Percentiles rank a stretch among this genome's conserved stretches.
These are phyloP conservation scores for Romanogobio albipinnatus DNA, from an alignment of 2,113 vertebrate species.

Conservation along the genomic window DNA sequence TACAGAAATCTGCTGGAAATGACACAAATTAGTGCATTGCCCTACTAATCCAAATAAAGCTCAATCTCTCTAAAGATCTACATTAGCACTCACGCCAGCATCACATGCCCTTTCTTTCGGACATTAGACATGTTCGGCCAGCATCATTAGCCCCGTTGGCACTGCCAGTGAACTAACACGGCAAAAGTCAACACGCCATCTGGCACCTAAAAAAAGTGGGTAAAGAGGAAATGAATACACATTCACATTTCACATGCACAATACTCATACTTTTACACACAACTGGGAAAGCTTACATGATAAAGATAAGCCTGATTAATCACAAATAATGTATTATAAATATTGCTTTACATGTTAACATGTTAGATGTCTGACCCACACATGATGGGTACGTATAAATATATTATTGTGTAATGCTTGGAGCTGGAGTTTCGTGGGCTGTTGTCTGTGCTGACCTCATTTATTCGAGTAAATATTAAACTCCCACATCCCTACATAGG, in stretches of 20 bases:
- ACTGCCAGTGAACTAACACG: constrained; percentile 64
- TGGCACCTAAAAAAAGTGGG: constrained; percentile 51
- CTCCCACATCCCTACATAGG: neutral
- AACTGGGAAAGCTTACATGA: neutral
- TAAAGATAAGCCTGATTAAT: neutral
- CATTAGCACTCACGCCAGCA: constrained; percentile 11
- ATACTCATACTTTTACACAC: neutral
- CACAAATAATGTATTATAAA: neutral
- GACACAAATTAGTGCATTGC: neutral
- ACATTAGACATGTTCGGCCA: constrained; percentile 39
- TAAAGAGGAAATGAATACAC: neutral
- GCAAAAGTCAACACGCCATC: constrained; percentile 67
- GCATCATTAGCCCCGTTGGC: constrained; percentile 70
- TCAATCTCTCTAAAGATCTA: constrained; percentile 11
- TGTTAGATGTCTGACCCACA: neutral
- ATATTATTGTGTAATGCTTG: neutral
- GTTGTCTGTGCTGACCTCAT: neutral
- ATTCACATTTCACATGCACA: too few relatives aligned
- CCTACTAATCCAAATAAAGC: neutral
- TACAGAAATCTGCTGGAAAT: neutral
- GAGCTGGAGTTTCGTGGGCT: neutral
- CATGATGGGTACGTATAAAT: neutral
- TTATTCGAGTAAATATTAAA: neutral
- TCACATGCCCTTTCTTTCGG: constrained; percentile 25
- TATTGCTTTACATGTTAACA: neutral